phyloP scores from a whole-genome alignment of 2,888 invertebrate genomes.

The Latrodectus elegans region DNA sequence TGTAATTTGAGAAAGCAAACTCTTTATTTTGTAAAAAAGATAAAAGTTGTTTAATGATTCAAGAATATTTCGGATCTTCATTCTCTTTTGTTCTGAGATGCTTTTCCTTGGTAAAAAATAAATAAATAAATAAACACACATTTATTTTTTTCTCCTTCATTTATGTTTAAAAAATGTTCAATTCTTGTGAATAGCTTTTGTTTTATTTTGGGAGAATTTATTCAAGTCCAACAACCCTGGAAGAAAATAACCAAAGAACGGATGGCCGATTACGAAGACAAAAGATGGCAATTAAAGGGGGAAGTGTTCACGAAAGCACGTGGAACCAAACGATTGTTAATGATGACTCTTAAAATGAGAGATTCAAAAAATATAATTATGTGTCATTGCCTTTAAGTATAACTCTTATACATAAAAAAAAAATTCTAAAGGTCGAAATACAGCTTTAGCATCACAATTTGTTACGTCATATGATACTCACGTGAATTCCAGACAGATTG shows the following conservation, averaged over 20 bases:
- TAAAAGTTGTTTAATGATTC: not conserved
- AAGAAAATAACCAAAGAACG: not conserved
- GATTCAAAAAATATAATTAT: not conserved
- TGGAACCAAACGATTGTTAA: not conserved
- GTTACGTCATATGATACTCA: too few relatives aligned
- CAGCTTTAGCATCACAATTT: too few relatives aligned
- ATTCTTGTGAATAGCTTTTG: not conserved
- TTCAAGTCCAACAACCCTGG: not conserved
- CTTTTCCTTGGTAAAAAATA: not conserved
- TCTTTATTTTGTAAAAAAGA: not conserved
- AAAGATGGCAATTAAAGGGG: constrained; percentile 7
- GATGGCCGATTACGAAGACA: constrained; percentile 7
- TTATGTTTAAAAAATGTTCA: not conserved
- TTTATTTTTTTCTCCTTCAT: not conserved
- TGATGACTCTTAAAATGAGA: not conserved
- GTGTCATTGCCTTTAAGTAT: not conserved
- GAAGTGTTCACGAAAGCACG: not conserved
- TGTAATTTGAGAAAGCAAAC: not conserved
- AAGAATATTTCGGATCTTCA: not conserved
- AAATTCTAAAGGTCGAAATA: not conserved
- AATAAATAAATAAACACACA: not conserved
- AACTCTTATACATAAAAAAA: not conserved
- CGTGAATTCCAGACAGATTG: too few relatives aligned
- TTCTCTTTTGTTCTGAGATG: not conserved
- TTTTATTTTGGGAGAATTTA: not conserved